A percentile compares a stretch with the other conserved stretches of the same genome.
These are phyloP conservation scores for Catharus ustulatus DNA, from an alignment of 2,797 vertebrate genomes.

Conservation along the genomic window DNA sequence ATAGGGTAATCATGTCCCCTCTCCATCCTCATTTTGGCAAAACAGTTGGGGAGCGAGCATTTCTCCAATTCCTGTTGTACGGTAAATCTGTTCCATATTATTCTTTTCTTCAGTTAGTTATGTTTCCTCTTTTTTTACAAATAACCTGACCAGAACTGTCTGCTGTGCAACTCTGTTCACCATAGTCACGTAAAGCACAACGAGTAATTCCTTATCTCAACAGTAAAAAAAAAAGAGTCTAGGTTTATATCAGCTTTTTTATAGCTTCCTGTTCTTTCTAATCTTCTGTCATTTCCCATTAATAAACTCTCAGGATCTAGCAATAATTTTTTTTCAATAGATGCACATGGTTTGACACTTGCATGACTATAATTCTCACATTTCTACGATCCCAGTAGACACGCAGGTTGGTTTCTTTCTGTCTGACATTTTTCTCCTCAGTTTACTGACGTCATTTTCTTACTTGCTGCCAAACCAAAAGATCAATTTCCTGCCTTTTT, in stretches of 20 bases:
- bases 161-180: background rate
- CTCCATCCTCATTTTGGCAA: background rate
- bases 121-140: background rate
- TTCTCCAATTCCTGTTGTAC: background rate
- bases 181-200: rapidly evolving
- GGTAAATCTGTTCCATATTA: background rate
- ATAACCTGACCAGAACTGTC: background rate
- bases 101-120: background rate
- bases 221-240: background rate
- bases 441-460: background rate
- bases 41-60: background rate
- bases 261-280: background rate
- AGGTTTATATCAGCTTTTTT: background rate
- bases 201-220: background rate
- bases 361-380: background rate
- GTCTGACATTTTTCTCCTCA: background rate
- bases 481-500: conserved; percentile 7
- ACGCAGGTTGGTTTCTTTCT: background rate
- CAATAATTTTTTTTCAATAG: background rate
- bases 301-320: background rate
- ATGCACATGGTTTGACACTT: background rate
- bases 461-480: conserved; percentile 8
- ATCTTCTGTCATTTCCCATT: background rate
- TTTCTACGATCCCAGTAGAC: background rate
- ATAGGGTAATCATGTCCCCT: background rate